Conservation (phyloP, 2,113 vertebrate genomes). For the Solenodon paradoxus region DNA sequence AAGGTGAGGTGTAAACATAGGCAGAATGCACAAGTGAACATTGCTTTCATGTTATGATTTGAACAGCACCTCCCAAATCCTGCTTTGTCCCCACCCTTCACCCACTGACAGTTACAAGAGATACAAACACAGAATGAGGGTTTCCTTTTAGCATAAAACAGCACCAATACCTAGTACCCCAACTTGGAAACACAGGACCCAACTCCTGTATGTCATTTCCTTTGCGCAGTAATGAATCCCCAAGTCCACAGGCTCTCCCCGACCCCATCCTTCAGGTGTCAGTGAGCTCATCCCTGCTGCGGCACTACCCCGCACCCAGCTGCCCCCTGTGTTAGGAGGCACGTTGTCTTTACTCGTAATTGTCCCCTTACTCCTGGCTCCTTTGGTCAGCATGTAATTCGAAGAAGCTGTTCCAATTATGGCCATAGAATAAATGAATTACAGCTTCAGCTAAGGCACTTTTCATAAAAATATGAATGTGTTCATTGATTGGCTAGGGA, state of each 20-base stretch:
- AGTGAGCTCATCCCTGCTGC: rapidly evolving
- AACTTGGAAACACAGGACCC: no score
- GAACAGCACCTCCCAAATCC: neutral
- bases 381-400: rapidly evolving
- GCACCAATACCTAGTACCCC: neutral
- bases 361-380: neutral
- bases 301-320: neutral
- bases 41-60: neutral
- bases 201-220: rapidly evolving
- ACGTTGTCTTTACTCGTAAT: neutral
- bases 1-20: neutral
- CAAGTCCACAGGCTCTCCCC: rapidly evolving
- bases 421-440: neutral
- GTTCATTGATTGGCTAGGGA: neutral
- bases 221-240: neutral
- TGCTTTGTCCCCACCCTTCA: neutral
- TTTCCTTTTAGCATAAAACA: neutral
- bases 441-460: neutral
- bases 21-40: neutral
- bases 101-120: neutral
- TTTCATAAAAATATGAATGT: neutral
- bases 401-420: neutral
- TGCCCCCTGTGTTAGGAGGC: rapidly evolving
- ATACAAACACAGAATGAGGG: neutral
- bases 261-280: rapidly evolving